Conservation (phyloP, 2,113 vertebrate species). For the Macrotus californicus region DNA sequence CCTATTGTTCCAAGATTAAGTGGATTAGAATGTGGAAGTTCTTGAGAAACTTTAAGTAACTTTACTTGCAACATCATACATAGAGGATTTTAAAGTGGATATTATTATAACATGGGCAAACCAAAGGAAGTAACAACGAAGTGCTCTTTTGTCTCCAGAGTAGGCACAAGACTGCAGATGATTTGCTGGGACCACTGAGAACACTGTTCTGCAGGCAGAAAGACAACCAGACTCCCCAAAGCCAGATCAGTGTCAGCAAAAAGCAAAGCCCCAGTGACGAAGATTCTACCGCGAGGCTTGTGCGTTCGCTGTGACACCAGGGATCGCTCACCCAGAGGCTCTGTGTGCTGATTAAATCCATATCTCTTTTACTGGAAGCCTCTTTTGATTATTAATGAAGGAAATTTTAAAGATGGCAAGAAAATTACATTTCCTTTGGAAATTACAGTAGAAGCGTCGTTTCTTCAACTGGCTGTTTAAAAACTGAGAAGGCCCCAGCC, state of each 20-base stretch:
- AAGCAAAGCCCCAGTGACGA: background rate
- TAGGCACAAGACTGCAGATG: background rate
- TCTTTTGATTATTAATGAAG: constrained; percentile 48
- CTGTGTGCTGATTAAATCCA: constrained; percentile 28
- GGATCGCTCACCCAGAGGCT: background rate
- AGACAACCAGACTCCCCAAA: background rate
- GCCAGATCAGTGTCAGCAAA: background rate
- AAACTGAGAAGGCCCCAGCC: constrained; percentile 15
- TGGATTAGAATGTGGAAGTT: background rate
- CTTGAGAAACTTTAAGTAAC: background rate
- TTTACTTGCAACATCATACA: background rate
- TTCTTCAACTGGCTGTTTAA: constrained; percentile 42
- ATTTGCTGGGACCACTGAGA: background rate
- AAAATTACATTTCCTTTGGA: constrained; percentile 48
- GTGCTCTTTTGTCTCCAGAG: background rate
- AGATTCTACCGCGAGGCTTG: background rate
- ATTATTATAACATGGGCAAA: background rate
- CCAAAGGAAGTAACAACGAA: background rate
- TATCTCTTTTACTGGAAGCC: constrained; percentile 45
- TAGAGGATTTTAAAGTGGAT: background rate
- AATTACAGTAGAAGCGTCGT: background rate
- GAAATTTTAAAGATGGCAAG: constrained; percentile 28
- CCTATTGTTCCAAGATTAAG: background rate
- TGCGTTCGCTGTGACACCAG: background rate
- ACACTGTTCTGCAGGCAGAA: background rate